A percentile compares a stretch with the other conserved stretches of the same genome.
Evolutionary conservation across 2,113 vertebrate genomes (phyloP).

Genomic region (Neofelis nebulosa): DNA sequence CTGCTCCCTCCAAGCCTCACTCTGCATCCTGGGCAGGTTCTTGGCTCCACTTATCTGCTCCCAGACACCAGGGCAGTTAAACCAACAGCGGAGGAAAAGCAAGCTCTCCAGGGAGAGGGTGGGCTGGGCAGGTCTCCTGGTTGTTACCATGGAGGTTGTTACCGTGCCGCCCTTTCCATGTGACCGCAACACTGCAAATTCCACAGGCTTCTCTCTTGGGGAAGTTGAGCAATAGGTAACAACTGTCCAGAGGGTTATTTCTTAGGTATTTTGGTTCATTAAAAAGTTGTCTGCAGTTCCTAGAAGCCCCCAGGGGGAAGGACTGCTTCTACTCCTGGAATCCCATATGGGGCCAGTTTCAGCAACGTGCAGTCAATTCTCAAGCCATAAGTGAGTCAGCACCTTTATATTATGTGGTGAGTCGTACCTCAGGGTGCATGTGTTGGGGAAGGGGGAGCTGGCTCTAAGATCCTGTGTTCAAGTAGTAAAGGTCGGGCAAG

Average conservation of each 20-base stretch:
- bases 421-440: not conserved
- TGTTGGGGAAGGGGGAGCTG: not conserved
- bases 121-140: conserved; percentile 37
- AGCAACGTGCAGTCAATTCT: not conserved
- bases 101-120: not conserved
- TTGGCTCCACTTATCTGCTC: not conserved
- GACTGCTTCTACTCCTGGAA: conserved; percentile 64
- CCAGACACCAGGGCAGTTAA: not conserved
- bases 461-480: not conserved
- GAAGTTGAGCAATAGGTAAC: conserved; percentile 65
- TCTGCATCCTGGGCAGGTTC: not conserved
- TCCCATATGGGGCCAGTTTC: conserved; percentile 57
- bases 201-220: conserved; percentile 56
- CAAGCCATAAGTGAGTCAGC: conserved; percentile 1
- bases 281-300: conserved; percentile 77
- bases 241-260: conserved; percentile 54
- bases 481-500: not conserved
- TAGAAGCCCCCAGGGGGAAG: conserved; percentile 53
- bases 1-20: rapidly evolving
- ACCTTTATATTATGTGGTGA: not conserved
- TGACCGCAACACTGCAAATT: conserved; percentile 56
- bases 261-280: conserved; percentile 77
- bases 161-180: conserved; percentile 16
- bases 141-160: conserved; percentile 26
- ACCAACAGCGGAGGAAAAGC: conserved; percentile 18